Evolutionary conservation across 2,888 invertebrate species (phyloP), one percentile per base, ranked within the genome.

Genomic region (Cheilosia variabilis): DNA sequence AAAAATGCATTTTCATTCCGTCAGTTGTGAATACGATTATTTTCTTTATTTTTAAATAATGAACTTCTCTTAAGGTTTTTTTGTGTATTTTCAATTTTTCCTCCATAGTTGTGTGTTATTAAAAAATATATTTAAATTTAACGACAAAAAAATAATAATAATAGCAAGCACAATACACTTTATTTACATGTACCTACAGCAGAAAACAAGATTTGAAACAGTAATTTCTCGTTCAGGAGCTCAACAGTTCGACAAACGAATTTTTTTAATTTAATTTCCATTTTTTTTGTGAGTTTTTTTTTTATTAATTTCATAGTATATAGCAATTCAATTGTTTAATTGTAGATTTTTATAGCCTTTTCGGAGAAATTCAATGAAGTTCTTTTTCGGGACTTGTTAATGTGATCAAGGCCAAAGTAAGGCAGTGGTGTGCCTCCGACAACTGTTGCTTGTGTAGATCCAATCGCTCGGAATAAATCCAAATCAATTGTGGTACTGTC

Each of bases 271-370:
- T 57, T 50, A 13, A 15, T 15, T 34, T 50, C 34, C 34, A 41
- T 47, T 63, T 27, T 65, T 72, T 65, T 72, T 41, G 13, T 62
- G 52, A 50, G 10, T 43, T 73, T 43, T 73, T 62, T 72, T 58
- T 43, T 58, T 79, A 31, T 69, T 62, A 45, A 72, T 63, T 72
- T 79, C 63, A 81, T 55, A 72, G 76, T 62, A 68, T 52, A 86
- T 31, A 76, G 65, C 65, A 80, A 84, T 79, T 75, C 58, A 75
- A 73, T 37, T 87, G 24, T 91, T 93, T 95, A 99, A 94, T 99
- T 99, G 94, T 99, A 99, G 92, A 99, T 99, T 94, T 99, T 99
- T 94, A 99, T 99, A 90, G 99, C 98, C 94, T 99, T 99, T 94
- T 99, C 99, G 92, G 98, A 94, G 93, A 98, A 98, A 93, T 97